Base-by-base conservation (phyloP, 2,113 vertebrate genomes). In the Lamprotornis superbus region DNA sequence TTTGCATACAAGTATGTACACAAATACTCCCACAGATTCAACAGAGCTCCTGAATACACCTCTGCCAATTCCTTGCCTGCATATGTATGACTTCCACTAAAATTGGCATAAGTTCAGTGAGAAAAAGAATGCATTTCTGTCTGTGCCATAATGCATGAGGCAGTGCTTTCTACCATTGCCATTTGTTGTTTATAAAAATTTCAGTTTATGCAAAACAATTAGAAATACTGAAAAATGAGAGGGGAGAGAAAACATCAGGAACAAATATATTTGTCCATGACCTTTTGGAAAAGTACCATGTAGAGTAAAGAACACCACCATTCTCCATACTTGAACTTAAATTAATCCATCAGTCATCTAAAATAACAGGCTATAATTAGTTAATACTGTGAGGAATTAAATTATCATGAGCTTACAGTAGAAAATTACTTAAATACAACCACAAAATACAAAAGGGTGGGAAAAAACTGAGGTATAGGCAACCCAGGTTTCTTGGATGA, bases 1-100 rank as follows among this genome's bases (percentile, higher is more conserved):
- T 90, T 79, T 84, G 60, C 77, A 65, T 74, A 75, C 53, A 82
- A 94, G 49, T 84, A 92, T 0, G 1, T 92, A 96, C 94, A 96
- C 92, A 96, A 96, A 88, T 60, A 94, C 92, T 94, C 95, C 92
- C 86, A 96, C 87, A 60, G 90, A 89, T 75, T 89, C 85, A 84
- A 63, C 77, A 93, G 56, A 93, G 83, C 83, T 96, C 74, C 47
- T 75, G 55, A 91, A 57, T 80, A 71, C 61, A 92, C 83, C 90
- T 93, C 92, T 96, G 95, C 93, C 95, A 96, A 92, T 81, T 93
- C 68, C 52, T 37, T 92, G 44, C 59, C 90, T 94, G 83, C 61
- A 60, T 93, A 84, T 90, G 64, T 71, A 81, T 78, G 69, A 75
- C 46, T 96, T 90, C 65, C 61, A 79, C 87, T 93, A 82, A 81